Evolutionary conservation across 2,113 vertebrate genomes (phyloP).

Genomic region (Siniperca knerii): DNA sequence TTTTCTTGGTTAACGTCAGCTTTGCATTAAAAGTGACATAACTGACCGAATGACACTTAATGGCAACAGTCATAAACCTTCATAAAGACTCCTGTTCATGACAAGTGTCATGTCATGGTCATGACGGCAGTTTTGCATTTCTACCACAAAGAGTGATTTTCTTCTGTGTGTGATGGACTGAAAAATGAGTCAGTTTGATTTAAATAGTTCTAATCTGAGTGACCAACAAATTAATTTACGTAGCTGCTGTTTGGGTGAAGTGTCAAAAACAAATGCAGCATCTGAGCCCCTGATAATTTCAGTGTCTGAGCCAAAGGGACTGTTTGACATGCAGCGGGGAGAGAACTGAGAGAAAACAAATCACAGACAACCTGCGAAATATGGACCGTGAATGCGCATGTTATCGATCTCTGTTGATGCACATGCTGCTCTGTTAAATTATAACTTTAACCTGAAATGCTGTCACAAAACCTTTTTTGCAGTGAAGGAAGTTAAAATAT

Average conservation of each 20-base stretch:
- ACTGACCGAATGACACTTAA: too few species aligned
- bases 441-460: constrained; percentile 14
- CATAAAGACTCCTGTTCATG: too few species aligned
- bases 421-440: constrained; percentile 25
- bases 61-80: too few species aligned
- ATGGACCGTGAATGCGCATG: constrained; percentile 2
- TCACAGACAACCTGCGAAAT: constrained; percentile 4
- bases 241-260: background rate
- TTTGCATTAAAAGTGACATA: too few species aligned
- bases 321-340: constrained; percentile 28
- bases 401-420: constrained; percentile 24
- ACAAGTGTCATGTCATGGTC: too few species aligned
- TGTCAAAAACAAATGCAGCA: constrained; percentile 23
- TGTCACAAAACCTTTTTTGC: background rate
- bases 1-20: too few species aligned
- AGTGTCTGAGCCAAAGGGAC: constrained; percentile 7
- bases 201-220: background rate
- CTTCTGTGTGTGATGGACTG: background rate
- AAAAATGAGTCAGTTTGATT: background rate
- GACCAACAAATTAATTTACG: background rate
- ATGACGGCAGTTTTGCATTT: background rate
- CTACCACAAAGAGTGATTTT: too few species aligned
- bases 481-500: background rate
- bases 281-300: background rate
- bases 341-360: constrained; percentile 15